Evolutionary conservation across 2,888 invertebrate genomes (phyloP).

Genomic region (Campoplex capitator): DNA sequence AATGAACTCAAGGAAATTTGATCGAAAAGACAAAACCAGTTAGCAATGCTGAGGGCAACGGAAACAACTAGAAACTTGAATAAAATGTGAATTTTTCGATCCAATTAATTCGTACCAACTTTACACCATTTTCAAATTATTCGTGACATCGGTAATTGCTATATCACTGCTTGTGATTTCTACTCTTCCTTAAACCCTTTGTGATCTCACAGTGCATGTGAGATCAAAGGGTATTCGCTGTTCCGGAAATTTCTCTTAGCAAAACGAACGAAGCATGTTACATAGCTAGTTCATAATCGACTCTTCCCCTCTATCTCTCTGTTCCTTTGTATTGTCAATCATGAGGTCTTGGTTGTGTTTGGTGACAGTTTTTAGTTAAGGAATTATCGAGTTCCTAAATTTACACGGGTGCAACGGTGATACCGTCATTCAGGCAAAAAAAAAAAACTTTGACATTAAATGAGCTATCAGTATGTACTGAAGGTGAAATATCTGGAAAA

Average conservation of each 20-base stretch:
- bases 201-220: neutral
- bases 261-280: neutral
- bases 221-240: slow-evolving; percentile 14
- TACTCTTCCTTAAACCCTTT: neutral
- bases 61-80: too few relatives aligned
- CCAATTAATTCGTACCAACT: neutral
- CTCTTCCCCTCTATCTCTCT: neutral
- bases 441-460: neutral
- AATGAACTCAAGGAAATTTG: neutral
- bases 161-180: neutral
- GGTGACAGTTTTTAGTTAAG: neutral
- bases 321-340: slow-evolving; percentile 18
- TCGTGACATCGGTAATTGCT: neutral
- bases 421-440: neutral
- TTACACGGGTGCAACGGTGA: neutral
- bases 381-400: neutral
- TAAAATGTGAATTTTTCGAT: too few relatives aligned
- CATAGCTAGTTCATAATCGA: neutral
- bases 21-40: neutral
- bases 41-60: neutral
- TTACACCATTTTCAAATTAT: neutral
- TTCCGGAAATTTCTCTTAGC: slow-evolving; percentile 29
- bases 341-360: neutral
- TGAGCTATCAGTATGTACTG: neutral
- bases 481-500: neutral